Evolutionary conservation across 1,140 invertebrate species (phyloP), one percentile per base, ranked within the genome.

Genomic region (Lordiphosa collinella): DNA sequence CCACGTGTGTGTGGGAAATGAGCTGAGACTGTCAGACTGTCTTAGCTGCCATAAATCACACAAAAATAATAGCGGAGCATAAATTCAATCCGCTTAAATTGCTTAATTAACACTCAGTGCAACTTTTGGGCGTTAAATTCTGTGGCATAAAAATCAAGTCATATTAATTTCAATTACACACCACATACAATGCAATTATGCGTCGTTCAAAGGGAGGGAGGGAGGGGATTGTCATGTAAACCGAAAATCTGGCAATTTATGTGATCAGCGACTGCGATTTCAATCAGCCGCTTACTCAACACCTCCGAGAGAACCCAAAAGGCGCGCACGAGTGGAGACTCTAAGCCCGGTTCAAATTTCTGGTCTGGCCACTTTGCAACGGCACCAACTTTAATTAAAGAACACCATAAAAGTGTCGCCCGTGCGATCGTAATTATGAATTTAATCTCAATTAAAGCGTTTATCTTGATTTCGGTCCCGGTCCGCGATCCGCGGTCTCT

Each of bases 141-240:
- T 41, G n/a, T n/a, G n/a, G n/a, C n/a, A n/a, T n/a, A n/a, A n/a
- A n/a, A n/a, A n/a, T 12, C 1, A 16, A 1, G 16, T 86, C 80
- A 71, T 86, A 86, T 86, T 86, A 86, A 86, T 86, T 86, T 86
- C 80, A 86, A 86, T 86, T 86, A 86, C 78, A 84, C 78, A 76
- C 76, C 59, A 41, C 63, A 62, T 68, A 84, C 80, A 86, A 86
- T 86, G 80, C 80, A 86, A 86, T 86, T 86, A 86, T 86, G 78
- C 78, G 68, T 78, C 59, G 32, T 51, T 29, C 50, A 25, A 36
- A 22, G 41, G 18, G 34, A 16, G 18, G 16, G 8, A 32, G n/a
- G n/a, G 11, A 32, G 5, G 13, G 4, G 10, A n/a, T 38, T 66
- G 78, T 84, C 78, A 84, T 84, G 78, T 74, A 78, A 69, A 78